Evolutionary conservation across 2,888 invertebrate species (phyloP).

Genomic region (Philereme vetulata): DNA sequence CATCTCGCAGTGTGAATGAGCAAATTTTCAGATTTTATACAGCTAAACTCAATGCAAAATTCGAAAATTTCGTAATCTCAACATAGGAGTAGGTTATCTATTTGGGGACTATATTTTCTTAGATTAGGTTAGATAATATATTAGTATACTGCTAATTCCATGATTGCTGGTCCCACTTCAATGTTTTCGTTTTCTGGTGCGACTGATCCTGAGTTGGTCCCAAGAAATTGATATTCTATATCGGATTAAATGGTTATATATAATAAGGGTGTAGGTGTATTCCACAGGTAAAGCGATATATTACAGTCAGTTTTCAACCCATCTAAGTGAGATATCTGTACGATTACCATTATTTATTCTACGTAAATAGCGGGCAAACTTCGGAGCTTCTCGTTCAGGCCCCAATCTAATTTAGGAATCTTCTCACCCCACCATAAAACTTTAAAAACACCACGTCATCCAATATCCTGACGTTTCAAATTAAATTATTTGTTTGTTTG

Average conservation of each 20-base stretch:
- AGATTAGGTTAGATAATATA: no score
- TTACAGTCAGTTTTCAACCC: not conserved
- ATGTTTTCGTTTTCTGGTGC: no score
- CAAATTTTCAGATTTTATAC: not conserved
- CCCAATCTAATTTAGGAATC: conserved; percentile 50
- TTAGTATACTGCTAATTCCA: no score
- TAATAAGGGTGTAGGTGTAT: no score
- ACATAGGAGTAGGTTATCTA: no score
- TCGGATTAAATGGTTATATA: no score
- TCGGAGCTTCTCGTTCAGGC: conserved; percentile 41
- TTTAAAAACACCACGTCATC: conserved; percentile 41
- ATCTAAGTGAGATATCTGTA: not conserved
- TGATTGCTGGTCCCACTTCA: no score
- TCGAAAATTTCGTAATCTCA: no score
- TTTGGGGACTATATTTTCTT: no score
- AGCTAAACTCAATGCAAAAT: not conserved
- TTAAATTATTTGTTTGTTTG: not conserved
- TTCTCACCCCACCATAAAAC: conserved; percentile 36
- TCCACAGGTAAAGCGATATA: no score
- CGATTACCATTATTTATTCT: not conserved
- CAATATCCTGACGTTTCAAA: conserved; percentile 20
- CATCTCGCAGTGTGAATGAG: conserved; percentile 4
- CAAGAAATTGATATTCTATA: no score
- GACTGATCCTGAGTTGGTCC: no score
- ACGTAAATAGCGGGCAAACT: conserved; percentile 35